phyloP scores from a whole-genome alignment of 53 echinoderm and acorn worm genomes.

The Paracentrotus lividus region DNA sequence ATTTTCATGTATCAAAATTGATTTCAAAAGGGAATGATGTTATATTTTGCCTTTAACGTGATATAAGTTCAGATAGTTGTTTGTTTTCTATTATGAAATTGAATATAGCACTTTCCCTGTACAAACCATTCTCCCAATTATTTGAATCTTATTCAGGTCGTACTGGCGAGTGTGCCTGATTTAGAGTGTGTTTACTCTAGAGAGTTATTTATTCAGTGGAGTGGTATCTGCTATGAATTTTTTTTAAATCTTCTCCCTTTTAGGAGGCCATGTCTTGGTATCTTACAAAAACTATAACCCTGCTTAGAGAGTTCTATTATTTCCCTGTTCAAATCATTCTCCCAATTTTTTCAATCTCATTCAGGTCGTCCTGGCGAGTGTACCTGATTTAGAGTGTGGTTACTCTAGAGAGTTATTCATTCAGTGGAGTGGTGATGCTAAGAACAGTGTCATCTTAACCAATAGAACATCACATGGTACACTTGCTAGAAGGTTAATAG shows the following conservation, averaged over 20 bases:
- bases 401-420: conserved; percentile 93
- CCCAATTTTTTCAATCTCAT: background rate
- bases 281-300: too few relatives aligned
- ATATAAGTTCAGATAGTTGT: too few relatives aligned
- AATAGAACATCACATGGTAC: conserved; percentile 91
- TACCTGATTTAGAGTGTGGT: conserved; percentile 95
- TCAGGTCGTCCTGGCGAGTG: conserved; percentile 95
- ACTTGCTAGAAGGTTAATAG: conserved; percentile 88
- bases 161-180: conserved; percentile 96
- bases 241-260: too few relatives aligned
- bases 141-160: conserved; percentile 74
- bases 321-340: background rate
- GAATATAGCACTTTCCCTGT: too few relatives aligned
- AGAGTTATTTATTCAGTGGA: conserved; percentile 93
- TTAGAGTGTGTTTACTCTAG: conserved; percentile 95
- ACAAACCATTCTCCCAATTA: background rate
- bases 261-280: too few relatives aligned
- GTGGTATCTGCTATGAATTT: too few relatives aligned
- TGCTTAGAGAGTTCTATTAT: too few relatives aligned
- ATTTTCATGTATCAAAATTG: too few relatives aligned
- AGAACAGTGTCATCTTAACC: conserved; percentile 91
- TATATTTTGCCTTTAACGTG: too few relatives aligned
- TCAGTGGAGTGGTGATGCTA: conserved; percentile 88
- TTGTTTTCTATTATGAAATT: too few relatives aligned
- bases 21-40: too few relatives aligned